These are phyloP conservation scores for Pogonus chalceus DNA, from an alignment of 1,140 invertebrate genomes.

Conservation along the genomic window DNA sequence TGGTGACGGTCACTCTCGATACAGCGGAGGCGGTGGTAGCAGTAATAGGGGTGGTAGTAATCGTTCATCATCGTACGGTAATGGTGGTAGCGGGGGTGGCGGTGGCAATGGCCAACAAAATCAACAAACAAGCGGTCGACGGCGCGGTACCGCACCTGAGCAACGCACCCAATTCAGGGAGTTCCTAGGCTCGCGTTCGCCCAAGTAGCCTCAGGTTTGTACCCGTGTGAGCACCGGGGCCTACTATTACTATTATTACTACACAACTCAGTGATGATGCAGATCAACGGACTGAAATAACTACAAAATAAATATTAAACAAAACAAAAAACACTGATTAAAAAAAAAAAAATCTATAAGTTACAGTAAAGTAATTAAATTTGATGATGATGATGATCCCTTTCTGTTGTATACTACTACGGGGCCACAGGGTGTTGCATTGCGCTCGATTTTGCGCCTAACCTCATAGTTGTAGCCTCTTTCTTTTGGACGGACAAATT, in stretches of 20 bases:
- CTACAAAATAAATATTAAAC: too few relatives aligned
- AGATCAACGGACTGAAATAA: too few relatives aligned
- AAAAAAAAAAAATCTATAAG: too few relatives aligned
- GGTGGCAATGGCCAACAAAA: neutral
- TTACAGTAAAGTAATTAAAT: too few relatives aligned
- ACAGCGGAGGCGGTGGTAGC: neutral
- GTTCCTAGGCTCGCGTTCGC: constrained; percentile 5
- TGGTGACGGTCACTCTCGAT: neutral
- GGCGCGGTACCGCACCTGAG: neutral
- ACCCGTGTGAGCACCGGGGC: neutral
- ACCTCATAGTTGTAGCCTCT: neutral
- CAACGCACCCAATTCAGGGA: constrained; percentile 5
- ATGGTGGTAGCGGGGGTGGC: neutral
- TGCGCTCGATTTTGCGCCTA: too few relatives aligned
- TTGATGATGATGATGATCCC: too few relatives aligned
- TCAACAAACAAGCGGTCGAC: too few relatives aligned
- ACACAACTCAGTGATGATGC: constrained; percentile 1
- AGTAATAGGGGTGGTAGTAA: constrained; percentile 1
- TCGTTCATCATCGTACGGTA: neutral
- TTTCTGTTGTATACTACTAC: too few relatives aligned
- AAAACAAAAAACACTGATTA: too few relatives aligned
- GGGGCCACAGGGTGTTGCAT: constrained; percentile 3
- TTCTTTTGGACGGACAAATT: too few relatives aligned
- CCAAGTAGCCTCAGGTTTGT: constrained; percentile 9
- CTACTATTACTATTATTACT: neutral